Evolutionary conservation across 1,140 invertebrate species (phyloP), one percentile per base, ranked within the genome.

Genomic region (Anadara kagoshimensis): DNA sequence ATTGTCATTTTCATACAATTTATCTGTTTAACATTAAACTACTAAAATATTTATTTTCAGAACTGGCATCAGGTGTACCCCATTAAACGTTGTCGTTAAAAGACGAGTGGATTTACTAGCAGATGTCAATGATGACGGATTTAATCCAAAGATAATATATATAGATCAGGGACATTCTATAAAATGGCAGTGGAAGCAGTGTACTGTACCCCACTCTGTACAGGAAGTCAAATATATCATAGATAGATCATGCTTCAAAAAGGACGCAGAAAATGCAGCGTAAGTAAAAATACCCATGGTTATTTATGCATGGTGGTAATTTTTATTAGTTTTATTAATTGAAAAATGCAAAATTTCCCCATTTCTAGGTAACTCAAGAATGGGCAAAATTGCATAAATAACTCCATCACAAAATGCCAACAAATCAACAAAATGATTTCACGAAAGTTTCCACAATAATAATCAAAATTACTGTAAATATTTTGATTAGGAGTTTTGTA

Each of bases 121-220:
- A 8, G 80, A 83, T 10, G 73, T 90, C 1, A 82, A 80, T 29
- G 87, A 89, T 68, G 79, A 85, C 10, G 88, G 87, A 5, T 90
- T 90, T 76, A 61, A 72, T 14, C 85, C 87, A 22, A 65, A 79
- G 4, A 75, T 85, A 10, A 82, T 90, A 29, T 74, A 81, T 53
- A 78, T 89, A 22, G 85, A 87, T 67, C 82, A 88, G 79, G 89
- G 87, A 45, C 83, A 84, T 36, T 64, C 80, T 26, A 71, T 90
- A 11, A 83, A 81, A 41, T 90, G 87, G 88, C 72, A 75, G 11
- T 90, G 89, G 89, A 83, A 83, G 49, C 70, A 80, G 36, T 85
- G 86, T 66, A 61, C 69, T 0, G 78, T 79, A 5, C 88, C 87
- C 4, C 84, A 86, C 64, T 81, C 81, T 18, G 78, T 90, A 24